A percentile compares a stretch with the other conserved stretches of the same genome.
Conservation (phyloP, 2,888 invertebrate genomes). For the Adelognathus sp. region DNA sequence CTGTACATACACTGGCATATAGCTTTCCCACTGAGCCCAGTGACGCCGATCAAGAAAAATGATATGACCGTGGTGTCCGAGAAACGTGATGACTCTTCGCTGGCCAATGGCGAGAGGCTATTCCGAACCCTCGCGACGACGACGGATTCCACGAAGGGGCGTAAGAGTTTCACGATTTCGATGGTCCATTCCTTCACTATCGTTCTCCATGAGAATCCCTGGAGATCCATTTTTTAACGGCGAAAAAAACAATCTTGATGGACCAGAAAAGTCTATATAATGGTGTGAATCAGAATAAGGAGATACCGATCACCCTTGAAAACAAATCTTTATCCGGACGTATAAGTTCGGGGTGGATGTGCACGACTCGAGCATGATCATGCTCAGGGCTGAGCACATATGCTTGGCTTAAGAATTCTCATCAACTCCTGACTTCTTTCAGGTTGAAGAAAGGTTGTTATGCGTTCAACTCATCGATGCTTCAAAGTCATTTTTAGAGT, state of each 20-base stretch:
- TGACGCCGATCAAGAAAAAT: constrained; percentile 80
- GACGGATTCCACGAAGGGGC: constrained; percentile 26
- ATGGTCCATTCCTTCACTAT: constrained; percentile 15
- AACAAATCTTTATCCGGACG: no score
- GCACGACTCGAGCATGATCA: no score
- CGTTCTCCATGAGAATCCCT: neutral
- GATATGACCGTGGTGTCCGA: constrained; percentile 74
- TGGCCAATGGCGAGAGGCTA: constrained; percentile 72
- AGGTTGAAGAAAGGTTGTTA: no score
- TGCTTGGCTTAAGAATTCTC: no score
- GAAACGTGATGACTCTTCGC: constrained; percentile 74
- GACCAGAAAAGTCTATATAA: neutral
- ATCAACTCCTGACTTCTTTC: no score
- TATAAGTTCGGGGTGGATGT: no score
- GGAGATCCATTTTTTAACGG: constrained; percentile 21
- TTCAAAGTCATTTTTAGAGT: no score
- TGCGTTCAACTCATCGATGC: no score
- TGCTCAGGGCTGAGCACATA: no score
- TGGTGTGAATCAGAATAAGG: neutral
- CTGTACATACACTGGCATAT: constrained; percentile 33
- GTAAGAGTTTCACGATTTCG: constrained; percentile 35
- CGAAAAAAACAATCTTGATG: neutral
- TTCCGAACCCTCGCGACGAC: constrained; percentile 41
- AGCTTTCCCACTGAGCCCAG: constrained; percentile 67
- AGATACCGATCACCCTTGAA: no score